Evolutionary conservation across 2,797 vertebrate genomes (phyloP).

Genomic region (Saguinus oedipus): DNA sequence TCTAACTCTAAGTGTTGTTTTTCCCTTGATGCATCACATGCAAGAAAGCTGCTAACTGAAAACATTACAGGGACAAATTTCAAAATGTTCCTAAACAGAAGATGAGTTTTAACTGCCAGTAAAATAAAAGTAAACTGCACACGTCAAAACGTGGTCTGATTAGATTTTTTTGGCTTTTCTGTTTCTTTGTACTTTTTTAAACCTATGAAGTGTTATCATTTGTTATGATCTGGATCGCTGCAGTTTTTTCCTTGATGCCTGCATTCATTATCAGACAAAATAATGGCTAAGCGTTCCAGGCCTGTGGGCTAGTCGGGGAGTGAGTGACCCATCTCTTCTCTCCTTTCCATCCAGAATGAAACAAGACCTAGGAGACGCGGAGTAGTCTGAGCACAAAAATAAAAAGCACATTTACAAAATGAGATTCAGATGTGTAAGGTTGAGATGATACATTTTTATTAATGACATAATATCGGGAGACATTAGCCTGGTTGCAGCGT

Average conservation of each 20-base stretch:
- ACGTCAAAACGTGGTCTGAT: background rate
- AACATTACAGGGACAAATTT: slow-evolving; percentile 77
- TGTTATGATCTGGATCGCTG: background rate
- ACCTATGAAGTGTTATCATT: background rate
- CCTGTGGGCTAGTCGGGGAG: background rate
- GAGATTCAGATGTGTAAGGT: slow-evolving; percentile 24
- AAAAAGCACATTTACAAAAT: slow-evolving; percentile 53
- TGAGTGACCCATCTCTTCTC: background rate
- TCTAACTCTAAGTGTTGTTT: slow-evolving; percentile 75
- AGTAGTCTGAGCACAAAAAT: slow-evolving; percentile 23
- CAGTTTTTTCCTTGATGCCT: background rate
- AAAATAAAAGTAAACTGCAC: background rate
- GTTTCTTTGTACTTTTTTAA: background rate
- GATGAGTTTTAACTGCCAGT: slow-evolving; percentile 48
- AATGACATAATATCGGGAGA: background rate
- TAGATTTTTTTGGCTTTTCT: background rate
- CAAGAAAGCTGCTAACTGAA: slow-evolving; percentile 74
- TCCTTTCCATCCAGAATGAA: slow-evolving; percentile 18
- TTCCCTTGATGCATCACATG: slow-evolving; percentile 69
- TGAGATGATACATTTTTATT: slow-evolving; percentile 50
- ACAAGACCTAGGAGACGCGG: background rate
- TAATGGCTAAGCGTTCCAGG: background rate
- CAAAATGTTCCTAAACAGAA: slow-evolving; percentile 60
- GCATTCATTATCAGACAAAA: background rate
- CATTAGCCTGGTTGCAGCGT: background rate